Evolutionary conservation across 2,888 invertebrate species (phyloP).

Genomic region (Calephelis perditalis): DNA sequence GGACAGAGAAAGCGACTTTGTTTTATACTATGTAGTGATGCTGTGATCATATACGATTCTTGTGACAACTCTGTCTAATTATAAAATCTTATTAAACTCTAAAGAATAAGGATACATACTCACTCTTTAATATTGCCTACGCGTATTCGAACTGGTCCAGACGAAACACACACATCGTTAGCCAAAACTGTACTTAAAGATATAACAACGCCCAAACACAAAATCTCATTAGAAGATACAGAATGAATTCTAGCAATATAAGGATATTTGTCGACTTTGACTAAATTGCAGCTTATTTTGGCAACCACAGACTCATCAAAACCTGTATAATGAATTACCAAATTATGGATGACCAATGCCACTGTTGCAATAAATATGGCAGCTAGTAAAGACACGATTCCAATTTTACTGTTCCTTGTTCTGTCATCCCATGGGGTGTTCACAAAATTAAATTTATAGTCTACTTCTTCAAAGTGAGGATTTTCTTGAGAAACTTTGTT

Average conservation of each 20-base stretch:
- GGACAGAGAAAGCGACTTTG: no score
- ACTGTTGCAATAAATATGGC: constrained; percentile 48
- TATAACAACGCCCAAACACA: constrained; percentile 60
- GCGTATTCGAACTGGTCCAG: constrained; percentile 49
- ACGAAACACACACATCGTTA: constrained; percentile 50
- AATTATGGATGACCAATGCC: constrained; percentile 46
- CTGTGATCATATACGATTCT: no score
- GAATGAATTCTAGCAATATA: constrained; percentile 59
- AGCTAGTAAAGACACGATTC: constrained; percentile 45
- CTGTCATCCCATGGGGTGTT: constrained; percentile 62
- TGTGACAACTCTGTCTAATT: no score
- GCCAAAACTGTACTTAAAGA: constrained; percentile 48
- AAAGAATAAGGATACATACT: constrained; percentile 25
- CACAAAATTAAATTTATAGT: constrained; percentile 53
- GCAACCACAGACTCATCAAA: constrained; percentile 28
- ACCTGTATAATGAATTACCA: constrained; percentile 47
- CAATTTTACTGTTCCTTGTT: constrained; percentile 49
- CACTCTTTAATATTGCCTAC: constrained; percentile 51
- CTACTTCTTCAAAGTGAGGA: constrained; percentile 37
- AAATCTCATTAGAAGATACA: constrained; percentile 43
- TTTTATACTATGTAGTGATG: no score
- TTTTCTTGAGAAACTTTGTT: constrained; percentile 41
- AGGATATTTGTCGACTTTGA: constrained; percentile 46
- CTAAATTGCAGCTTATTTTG: constrained; percentile 48
- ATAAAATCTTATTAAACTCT: no score